Base-by-base conservation (phyloP, 2,797 vertebrate genomes). In the Epinephelus malabaricus region DNA sequence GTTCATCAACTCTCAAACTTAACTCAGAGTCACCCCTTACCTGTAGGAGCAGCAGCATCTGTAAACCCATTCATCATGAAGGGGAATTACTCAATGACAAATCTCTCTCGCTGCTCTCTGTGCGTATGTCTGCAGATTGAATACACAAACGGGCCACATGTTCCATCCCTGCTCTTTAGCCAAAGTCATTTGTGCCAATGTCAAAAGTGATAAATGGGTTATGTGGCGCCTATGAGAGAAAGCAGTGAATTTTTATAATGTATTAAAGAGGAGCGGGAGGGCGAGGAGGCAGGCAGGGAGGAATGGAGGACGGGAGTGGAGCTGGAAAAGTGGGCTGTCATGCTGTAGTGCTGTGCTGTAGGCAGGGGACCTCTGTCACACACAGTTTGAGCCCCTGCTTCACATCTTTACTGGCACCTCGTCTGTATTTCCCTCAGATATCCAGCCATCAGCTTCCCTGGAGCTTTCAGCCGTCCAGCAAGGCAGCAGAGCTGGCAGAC, bases 161-260 rank as follows among this genome's bases (percentile, higher is more conserved):
- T 90, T 91, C 89, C 82, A 89, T 86, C 88, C 81, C 78, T 88
- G 85, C 89, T 94, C 85, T 94, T 95, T 92, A 95, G 88, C 90
- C 89, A 89, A 86, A 91, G 94, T 93, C 85, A 93, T 93, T 92
- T 92, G 84, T 88, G 90, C 83, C 83, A 86, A 76, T 95, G 94
- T 95, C 94, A 93, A 83, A 93, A 86, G 94, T 95, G 92, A 95
- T 94, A 90, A 96, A 95, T 94, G 91, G 92, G 87, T 93, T 94
- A 82, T 79, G 94, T 90, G 88, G 80, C 70, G 71, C 84, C 89
- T 90, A 79, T 91, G 93, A 88, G 89, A 84, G 76, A 84, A 74
- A 83, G 83, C 84, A 77, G 85, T 86, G 90, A 75, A 91, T 92
- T 90, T 93, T 85, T 89, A 82, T 83, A 84, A 85, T 69, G 82